Evolutionary conservation across 53 echinoderm and acorn worm genomes (phyloP), one percentile per base, ranked within the genome.

Genomic region (Temnopleurus reevesii): DNA sequence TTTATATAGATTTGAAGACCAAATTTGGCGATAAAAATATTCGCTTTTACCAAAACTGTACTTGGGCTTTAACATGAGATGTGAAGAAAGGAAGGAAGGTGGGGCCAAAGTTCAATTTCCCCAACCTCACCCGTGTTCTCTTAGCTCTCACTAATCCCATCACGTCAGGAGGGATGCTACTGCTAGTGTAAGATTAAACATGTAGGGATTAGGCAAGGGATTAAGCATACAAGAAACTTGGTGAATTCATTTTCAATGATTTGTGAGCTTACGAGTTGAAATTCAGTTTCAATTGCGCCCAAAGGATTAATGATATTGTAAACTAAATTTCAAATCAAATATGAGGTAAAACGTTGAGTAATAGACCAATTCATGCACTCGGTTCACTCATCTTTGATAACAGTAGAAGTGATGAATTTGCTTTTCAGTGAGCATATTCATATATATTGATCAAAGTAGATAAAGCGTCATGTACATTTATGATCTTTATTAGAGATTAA

Each of bases 41-140:
- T n/a, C n/a, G n/a, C n/a, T n/a, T n/a, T n/a, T n/a, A n/a, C n/a
- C n/a, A n/a, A n/a, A n/a, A n/a, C n/a, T n/a, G n/a, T n/a, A n/a
- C n/a, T n/a, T n/a, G n/a, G n/a, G n/a, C n/a, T n/a, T n/a, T n/a
- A n/a, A 23, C 19, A 5, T 23, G 41, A 71, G 71, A 41, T 71
- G 36, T 71, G 41, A 6, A 41, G 51, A 19, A 0, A 29, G 4
- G 80, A 23, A 80, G 43, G 80, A 41, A 80, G 47, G 46, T 18
- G 80, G 24, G 80, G 80, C 80, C 47, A 2, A 27, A 13, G 2
- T 47, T 28, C 80, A 80, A 80, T 80, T 49, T 80, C 47, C 66
- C 30, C 80, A 27, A 29, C 80, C 80, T 51, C 80, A 46, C 71
- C 8, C n/a, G 41, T 41, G 71, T 41, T 71, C 41, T 23, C 21